Base-by-base conservation (phyloP, 2,113 vertebrate species). In the Conger conger region DNA sequence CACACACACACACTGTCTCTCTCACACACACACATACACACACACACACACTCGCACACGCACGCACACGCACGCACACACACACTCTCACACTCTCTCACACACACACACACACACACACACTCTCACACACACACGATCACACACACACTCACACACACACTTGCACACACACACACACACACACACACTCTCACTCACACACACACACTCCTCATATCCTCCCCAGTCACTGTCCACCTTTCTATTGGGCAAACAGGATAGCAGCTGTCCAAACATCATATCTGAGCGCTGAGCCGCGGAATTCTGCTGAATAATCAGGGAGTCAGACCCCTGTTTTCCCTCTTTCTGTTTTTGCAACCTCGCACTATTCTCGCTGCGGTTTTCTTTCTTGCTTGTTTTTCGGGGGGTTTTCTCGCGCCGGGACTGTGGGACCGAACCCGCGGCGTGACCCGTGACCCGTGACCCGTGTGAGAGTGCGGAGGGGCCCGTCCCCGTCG, bases 211-310 rank as follows among this genome's bases (percentile, higher is more conserved):
- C 63, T 79, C 73, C 45, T 82, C 81, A 82, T 79, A 35, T 82
- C 81, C 38, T 45, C 37, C 50, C 36, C 36, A 27, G 85, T 42
- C 36, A 45, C 38, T 53, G 82, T 45, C 40, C 7, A 1, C n/a
- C 57, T 50, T 42, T 73, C n/a, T 42, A 35, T n/a, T n/a, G 50
- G 76, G 35, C 81, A 82, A 83, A 83, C 68, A 42, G 76, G 85
- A 83, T 57, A 78, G 57, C 81, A 86, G 85, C 85, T 86, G 85
- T 86, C 81, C 35, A 79, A 86, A 86, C 81, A 83, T 40, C 33
- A 36, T 68, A 82, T 42, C n/a, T 38, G 37, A 38, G 50, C 17
- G 81, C 73, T 17, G n/a, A 9, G 53, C 30, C n/a, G 78, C 33
- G 80, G 83, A 80, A 80, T 63, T 82, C 23, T 33, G 36, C 18